Evolutionary conservation across 2,888 invertebrate genomes (phyloP), one percentile per base, ranked within the genome.

Genomic region (Caenorhabditis zanzibari): DNA sequence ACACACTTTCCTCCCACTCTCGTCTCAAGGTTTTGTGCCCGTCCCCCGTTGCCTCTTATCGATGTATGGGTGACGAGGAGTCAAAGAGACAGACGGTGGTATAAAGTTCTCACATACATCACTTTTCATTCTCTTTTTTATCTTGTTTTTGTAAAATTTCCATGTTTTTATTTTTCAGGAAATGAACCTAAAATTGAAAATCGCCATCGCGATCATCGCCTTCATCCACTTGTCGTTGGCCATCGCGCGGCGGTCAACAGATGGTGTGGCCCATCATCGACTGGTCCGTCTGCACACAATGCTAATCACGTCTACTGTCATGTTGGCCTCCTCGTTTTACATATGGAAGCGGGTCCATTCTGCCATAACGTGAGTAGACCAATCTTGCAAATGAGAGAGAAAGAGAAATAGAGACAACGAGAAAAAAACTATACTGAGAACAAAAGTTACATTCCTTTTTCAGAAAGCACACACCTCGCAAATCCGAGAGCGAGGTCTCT

Each of bases 241-340:
- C 0, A 72, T 84, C 22, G 66, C 82, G 1, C 80, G 87, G 7
- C 49, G 52, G 32, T 59, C 73, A 22, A 77, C 81, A 54, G 61
- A 35, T 35, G 87, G 84, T 16, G 81, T 85, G 10, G 59, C 76
- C 7, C 79, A 87, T 19, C 73, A 85, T 38, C 85, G 86, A n/a
- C 61, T 88, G 47, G 76, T 82, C 41, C 75, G 89, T n/a, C 26
- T 88, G 26, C 86, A 86, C 68, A 71, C 73, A 35, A 89, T 89
- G 89, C 28, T 85, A 4, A 32, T 80, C 9, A 68, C 81, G 24
- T 86, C 87, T 0, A 54, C 54, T 5, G 26, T 26, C 14, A 54
- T 54, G 54, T 82, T 59, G 61, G 19, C 22, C 16, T 19, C 61
- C 35, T 61, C 61, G 4, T 68, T 38, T 16, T 87, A 84, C 66